Conservation (phyloP, 2,797 vertebrate species). For the Leuciscus waleckii region DNA sequence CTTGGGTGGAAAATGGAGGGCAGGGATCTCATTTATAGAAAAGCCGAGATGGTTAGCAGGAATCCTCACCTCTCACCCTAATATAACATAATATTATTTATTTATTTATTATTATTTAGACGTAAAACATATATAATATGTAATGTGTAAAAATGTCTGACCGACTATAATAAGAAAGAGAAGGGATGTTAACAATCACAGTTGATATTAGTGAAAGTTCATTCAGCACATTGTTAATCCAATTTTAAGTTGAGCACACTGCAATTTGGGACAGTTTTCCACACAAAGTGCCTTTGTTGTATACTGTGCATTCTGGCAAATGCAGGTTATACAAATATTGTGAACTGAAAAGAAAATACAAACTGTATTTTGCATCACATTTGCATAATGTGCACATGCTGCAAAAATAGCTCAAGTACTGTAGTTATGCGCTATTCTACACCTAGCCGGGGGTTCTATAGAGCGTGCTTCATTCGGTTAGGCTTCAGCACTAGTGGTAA, state of each 20-base stretch:
- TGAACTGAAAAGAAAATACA: neutral
- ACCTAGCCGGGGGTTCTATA: slow-evolving; percentile 1
- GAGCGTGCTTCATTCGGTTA: neutral
- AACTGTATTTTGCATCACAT: neutral
- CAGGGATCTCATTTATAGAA: slow-evolving; percentile 73
- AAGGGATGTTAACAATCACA: neutral
- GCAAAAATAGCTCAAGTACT: neutral
- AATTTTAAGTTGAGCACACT: neutral
- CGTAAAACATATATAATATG: neutral
- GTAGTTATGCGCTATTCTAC: neutral
- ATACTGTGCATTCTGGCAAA: neutral
- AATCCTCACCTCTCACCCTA: slow-evolving; percentile 53
- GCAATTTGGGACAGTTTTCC: neutral
- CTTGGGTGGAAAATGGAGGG: slow-evolving; percentile 72
- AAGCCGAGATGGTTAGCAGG: slow-evolving; percentile 69
- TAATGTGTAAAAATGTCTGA: neutral
- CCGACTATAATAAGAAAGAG: neutral
- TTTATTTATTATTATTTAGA: neutral
- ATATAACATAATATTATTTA: too few relatives aligned
- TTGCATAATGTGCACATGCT: neutral
- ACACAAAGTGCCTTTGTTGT: neutral
- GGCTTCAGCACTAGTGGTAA: neutral
- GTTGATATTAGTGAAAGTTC: neutral
- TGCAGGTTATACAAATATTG: neutral
- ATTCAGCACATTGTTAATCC: neutral